Conservation (phyloP, 2,888 invertebrate species). For the Heliconius cydno region DNA sequence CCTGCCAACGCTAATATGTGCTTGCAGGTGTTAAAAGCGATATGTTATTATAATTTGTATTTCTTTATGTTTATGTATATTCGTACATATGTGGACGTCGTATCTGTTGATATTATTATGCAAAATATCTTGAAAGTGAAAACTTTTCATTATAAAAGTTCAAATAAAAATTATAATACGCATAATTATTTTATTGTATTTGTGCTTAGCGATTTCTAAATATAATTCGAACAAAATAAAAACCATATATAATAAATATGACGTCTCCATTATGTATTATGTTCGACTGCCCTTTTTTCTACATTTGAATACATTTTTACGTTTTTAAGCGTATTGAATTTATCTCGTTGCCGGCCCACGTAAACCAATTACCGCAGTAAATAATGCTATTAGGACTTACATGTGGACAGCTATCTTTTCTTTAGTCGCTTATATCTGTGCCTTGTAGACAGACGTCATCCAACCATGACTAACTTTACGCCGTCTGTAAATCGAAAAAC, state of each 20-base stretch:
- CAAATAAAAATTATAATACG: neutral
- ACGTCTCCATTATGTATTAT: neutral
- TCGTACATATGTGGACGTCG: neutral
- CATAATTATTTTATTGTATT: neutral
- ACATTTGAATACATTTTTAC: neutral
- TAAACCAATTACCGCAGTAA: constrained; percentile 49
- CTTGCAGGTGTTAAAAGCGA: constrained; percentile 5
- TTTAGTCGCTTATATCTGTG: constrained; percentile 53
- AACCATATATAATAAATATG: neutral
- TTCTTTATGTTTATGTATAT: neutral
- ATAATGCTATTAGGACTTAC: constrained; percentile 67
- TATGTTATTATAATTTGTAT: constrained; percentile 2
- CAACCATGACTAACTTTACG: neutral
- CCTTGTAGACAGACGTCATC: constrained; percentile 41
- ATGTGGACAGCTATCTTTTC: constrained; percentile 49
- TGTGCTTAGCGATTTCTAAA: neutral
- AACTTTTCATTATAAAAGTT: neutral
- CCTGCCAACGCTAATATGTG: constrained; percentile 20
- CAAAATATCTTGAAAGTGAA: neutral
- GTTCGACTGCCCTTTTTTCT: neutral
- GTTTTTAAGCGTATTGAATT: constrained; percentile 35
- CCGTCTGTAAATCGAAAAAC: neutral
- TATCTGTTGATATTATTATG: neutral
- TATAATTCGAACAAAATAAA: neutral
- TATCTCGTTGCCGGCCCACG: constrained; percentile 38